Evolutionary conservation across 2,113 vertebrate species (phyloP).

Genomic region (Neodon shergylaensis): DNA sequence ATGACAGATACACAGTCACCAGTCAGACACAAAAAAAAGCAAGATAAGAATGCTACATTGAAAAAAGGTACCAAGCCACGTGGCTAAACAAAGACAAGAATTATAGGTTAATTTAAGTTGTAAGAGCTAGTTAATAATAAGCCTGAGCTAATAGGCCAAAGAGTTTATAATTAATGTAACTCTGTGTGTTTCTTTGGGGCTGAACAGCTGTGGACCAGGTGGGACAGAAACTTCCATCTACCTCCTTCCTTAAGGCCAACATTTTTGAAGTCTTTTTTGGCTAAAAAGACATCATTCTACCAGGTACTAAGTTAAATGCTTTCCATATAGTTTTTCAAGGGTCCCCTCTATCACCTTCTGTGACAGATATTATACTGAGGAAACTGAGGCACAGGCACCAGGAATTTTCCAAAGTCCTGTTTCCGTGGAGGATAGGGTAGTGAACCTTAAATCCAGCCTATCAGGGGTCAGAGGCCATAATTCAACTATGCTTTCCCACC

Average conservation of each 20-base stretch:
- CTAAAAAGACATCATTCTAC: background rate
- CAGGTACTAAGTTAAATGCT: background rate
- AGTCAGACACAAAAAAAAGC: too few relatives aligned
- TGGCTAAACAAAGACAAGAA: too few relatives aligned
- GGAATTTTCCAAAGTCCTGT: background rate
- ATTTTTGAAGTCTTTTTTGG: background rate
- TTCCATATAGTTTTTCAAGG: background rate
- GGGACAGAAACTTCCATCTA: too few relatives aligned
- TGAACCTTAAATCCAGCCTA: background rate
- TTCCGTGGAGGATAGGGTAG: rapidly evolving
- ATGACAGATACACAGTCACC: too few relatives aligned
- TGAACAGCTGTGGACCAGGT: too few relatives aligned
- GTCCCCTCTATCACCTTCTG: background rate
- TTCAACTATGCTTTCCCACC: background rate
- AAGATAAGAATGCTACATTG: too few relatives aligned
- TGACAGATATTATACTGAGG: background rate
- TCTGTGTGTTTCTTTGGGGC: too few relatives aligned
- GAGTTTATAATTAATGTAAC: too few relatives aligned
- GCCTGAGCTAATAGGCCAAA: too few relatives aligned
- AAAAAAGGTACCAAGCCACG: too few relatives aligned
- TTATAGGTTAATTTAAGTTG: too few relatives aligned
- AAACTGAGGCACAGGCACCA: background rate
- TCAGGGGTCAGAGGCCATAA: background rate
- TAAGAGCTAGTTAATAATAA: too few relatives aligned
- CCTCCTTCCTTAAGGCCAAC: background rate